Evolutionary conservation across 2,113 vertebrate species (phyloP), one percentile per base, ranked within the genome.

Genomic region (Ovibos moschatus): DNA sequence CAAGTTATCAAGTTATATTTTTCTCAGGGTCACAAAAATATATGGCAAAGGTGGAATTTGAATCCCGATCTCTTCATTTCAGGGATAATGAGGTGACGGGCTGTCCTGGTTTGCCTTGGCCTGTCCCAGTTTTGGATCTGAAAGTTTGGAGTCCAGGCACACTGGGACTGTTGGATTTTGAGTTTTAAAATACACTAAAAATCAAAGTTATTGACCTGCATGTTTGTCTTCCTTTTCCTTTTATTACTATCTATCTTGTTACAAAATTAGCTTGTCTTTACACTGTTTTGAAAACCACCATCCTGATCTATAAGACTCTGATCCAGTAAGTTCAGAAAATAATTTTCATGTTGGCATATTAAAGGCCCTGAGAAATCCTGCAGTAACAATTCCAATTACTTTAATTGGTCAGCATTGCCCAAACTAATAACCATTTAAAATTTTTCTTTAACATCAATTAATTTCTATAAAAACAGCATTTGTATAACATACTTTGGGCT

Each of bases 381-480:
- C 17, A 47, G 7, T 51, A 57, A 89, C 50, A 50, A 62, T 67
- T 89, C 4, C 23, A 53, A 27, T 60, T 62, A 83, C 36, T 94
- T 71, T 86, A 11, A 90, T 43, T 55, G 67, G 12, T 89, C 14
- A 85, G 11, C 13, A 47, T 30, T 53, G 45, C 9, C 27, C 51
- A 94, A 64, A 71, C 5, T 87, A 87, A 94, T 40, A 50, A 67
- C 6, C 6, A 79, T 67, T 13, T 60, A 50, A 43, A 43, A 45
- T 23, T 89, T 86, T 53, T 87, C 57, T 21, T 78, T 30, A 58
- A 74, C 3, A 79, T 10, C 17, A 88, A 15, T 79, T 43, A 28
- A 6, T 91, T 89, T 89, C 25, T 40, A 91, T 88, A 85, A 64
- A 94, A 96, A 57, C n/a, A 90, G 25, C 28, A 3, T 60, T 50